A percentile compares a stretch with the other conserved stretches of the same genome.
Evolutionary conservation across 2,797 vertebrate genomes (phyloP).

Genomic region (Phrynocephalus forsythii): DNA sequence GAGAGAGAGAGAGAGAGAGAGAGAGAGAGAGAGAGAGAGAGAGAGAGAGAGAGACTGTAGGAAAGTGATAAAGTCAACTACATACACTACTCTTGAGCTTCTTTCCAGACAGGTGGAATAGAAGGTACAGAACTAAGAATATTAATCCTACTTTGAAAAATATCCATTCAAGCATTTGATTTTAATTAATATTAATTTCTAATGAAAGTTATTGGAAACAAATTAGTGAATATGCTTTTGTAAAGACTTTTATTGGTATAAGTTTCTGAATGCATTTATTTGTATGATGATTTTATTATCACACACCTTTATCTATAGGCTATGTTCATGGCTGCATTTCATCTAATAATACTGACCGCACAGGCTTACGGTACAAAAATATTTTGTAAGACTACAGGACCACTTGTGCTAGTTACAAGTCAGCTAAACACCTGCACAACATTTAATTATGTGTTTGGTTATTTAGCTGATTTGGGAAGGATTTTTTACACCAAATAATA

Average conservation of each 20-base stretch:
- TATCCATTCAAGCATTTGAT: background rate
- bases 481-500: background rate
- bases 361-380: rapidly evolving
- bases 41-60: too few species aligned
- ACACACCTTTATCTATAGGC: too few species aligned
- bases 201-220: background rate
- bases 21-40: too few species aligned
- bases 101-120: background rate
- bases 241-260: background rate
- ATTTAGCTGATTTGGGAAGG: background rate
- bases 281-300: background rate
- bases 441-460: background rate
- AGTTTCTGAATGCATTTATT: background rate
- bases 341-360: background rate
- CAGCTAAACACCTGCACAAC: background rate
- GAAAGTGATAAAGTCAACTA: background rate
- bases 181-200: rapidly evolving
- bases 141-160: background rate
- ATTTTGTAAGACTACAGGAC: rapidly evolving
- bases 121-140: background rate
- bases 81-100: background rate
- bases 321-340: background rate
- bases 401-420: background rate
- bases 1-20: too few species aligned
- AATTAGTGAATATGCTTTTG: slow-evolving; percentile 9